A percentile compares a stretch with the other conserved stretches of the same genome.
phyloP scores from a whole-genome alignment of 1,140 invertebrate genomes.

The Drosophila mayri region DNA sequence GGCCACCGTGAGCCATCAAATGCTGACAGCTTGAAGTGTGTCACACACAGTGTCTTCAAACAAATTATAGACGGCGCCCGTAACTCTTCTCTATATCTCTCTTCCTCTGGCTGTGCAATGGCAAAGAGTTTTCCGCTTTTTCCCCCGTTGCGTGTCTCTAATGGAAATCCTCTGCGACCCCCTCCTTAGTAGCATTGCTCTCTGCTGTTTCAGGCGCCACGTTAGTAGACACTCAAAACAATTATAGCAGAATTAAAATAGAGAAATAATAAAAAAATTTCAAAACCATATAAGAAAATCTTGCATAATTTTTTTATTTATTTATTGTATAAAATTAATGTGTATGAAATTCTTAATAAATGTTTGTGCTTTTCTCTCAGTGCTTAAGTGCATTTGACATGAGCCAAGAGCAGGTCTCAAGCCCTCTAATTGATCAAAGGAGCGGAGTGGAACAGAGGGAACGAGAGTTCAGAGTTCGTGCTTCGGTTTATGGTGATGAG shows the following conservation, averaged over 20 bases:
- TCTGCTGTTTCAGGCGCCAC: constrained; percentile 29
- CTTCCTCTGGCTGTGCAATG: background rate
- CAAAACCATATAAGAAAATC: background rate
- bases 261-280: too few relatives aligned
- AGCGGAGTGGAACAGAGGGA: constrained; percentile 14
- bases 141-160: constrained; percentile 32
- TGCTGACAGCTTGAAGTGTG: constrained; percentile 51
- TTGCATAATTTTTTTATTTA: background rate
- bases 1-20: constrained; percentile 48
- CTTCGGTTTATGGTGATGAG: constrained; percentile 44
- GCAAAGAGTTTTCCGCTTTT: constrained; percentile 31
- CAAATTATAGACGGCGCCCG: constrained; percentile 48
- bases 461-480: constrained; percentile 50
- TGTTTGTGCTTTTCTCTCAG: background rate
- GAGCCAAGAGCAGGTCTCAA: constrained; percentile 37
- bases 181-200: background rate
- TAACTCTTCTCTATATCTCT: background rate
- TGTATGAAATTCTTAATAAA: too few relatives aligned
- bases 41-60: constrained; percentile 52
- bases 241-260: background rate
- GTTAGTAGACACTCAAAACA: constrained; percentile 4
- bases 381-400: constrained; percentile 36
- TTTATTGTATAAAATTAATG: background rate
- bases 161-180: constrained; percentile 9
- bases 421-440: constrained; percentile 49